A percentile compares a stretch with the other conserved stretches of the same genome.
phyloP scores from a whole-genome alignment of 2,888 invertebrate genomes.

The Lepidocyrtoides sp. region DNA sequence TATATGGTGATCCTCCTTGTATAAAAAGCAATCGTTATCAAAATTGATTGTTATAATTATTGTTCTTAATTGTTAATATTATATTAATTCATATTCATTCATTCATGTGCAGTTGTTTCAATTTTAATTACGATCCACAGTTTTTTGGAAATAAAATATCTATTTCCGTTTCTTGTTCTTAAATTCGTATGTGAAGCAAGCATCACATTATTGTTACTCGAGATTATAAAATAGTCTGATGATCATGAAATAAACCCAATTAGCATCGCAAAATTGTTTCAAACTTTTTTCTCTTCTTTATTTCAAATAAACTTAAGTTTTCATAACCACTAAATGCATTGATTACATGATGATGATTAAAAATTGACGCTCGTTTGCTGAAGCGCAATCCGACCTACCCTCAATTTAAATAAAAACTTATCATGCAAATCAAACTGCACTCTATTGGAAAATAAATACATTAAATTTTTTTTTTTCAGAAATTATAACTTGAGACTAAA shows the following conservation, averaged over 20 bases:
- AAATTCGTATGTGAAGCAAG: slow-evolving; percentile 70
- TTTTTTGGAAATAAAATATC: slow-evolving; percentile 69
- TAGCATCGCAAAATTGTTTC: slow-evolving; percentile 69
- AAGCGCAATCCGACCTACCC: no score
- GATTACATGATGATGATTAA: no score
- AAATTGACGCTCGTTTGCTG: no score
- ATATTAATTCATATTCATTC: slow-evolving; percentile 1
- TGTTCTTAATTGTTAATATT: slow-evolving; percentile 36
- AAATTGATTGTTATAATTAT: slow-evolving; percentile 34
- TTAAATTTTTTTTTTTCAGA: no score
- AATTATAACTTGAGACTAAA: no score
- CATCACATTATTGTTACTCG: slow-evolving; percentile 78
- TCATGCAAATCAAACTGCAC: no score
- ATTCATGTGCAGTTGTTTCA: slow-evolving; percentile 28
- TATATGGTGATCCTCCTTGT: not conserved
- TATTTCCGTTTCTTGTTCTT: slow-evolving; percentile 67
- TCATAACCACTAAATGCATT: no score
- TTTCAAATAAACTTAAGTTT: not conserved
- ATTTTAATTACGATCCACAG: slow-evolving; percentile 20
- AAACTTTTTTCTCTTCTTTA: not conserved
- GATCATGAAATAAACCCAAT: slow-evolving; percentile 79
- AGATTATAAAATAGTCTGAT: slow-evolving; percentile 80
- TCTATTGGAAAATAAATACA: no score
- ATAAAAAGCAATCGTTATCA: slow-evolving; percentile 18
- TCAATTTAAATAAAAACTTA: no score